Evolutionary conservation across 2,113 vertebrate genomes (phyloP).

Genomic region (Hemiprocne comata): DNA sequence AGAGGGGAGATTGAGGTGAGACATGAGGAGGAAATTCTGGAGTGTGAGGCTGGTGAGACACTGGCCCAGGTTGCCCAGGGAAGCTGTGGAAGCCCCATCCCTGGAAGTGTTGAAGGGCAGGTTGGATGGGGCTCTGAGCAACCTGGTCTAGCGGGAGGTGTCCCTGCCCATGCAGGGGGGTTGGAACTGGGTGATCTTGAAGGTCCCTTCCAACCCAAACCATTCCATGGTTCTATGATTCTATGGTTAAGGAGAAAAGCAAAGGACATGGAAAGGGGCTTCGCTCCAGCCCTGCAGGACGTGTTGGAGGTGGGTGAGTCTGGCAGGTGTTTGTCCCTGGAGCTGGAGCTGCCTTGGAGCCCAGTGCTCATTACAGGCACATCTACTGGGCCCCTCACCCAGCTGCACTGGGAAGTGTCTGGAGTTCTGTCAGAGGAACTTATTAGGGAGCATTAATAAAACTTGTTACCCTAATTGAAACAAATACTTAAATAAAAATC

Average conservation of each 20-base stretch:
- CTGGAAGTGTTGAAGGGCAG: no score
- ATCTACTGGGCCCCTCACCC: neutral
- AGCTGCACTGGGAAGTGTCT: neutral
- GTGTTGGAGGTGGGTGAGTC: neutral
- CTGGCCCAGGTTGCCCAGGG: no score
- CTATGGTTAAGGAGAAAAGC: neutral
- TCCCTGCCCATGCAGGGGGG: no score
- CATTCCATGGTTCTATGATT: no score
- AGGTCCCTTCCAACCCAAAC: no score
- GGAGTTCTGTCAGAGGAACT: neutral
- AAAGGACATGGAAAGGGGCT: neutral
- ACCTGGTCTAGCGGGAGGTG: no score
- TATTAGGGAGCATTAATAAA: slow-evolving; percentile 31
- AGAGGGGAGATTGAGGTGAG: no score
- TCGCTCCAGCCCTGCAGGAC: neutral
- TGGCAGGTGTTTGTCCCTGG: neutral
- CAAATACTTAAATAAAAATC: slow-evolving; percentile 79
- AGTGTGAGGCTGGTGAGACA: no score
- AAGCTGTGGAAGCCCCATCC: no score
- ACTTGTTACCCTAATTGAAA: slow-evolving; percentile 29
- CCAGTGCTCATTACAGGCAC: neutral
- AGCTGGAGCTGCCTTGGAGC: neutral
- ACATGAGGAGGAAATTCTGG: no score
- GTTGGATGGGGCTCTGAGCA: no score
- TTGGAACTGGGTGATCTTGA: no score